phyloP scores from a whole-genome alignment of 2,797 vertebrate species.

The Pseudochirops corinnae region DNA sequence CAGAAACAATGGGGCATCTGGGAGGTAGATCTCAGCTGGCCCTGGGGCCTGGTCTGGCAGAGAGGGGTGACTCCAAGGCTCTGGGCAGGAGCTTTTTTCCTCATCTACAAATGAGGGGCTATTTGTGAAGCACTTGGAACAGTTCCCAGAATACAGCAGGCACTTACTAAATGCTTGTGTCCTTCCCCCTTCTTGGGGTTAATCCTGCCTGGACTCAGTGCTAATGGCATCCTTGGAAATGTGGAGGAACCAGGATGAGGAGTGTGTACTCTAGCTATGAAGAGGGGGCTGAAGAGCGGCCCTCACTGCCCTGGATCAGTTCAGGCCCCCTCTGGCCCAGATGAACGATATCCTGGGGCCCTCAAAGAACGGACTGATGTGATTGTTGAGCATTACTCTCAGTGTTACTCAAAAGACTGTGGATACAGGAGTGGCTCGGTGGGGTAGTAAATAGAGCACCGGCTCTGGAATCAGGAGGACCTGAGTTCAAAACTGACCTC shows the following conservation, averaged over 20 bases:
- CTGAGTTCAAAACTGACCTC: too few relatives aligned
- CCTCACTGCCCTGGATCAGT: neutral
- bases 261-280: neutral
- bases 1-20: accelerated
- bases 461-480: too few relatives aligned
- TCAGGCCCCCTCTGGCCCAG: neutral
- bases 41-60: neutral
- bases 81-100: neutral
- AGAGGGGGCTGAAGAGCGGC: neutral
- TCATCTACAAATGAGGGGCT: neutral
- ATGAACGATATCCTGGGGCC: neutral
- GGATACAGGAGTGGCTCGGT: neutral
- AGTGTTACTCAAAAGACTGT: neutral
- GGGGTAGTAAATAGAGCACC: too few relatives aligned
- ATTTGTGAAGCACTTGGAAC: neutral
- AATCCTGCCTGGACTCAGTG: neutral
- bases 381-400: neutral
- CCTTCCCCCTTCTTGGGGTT: neutral
- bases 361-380: neutral
- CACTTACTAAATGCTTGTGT: neutral
- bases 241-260: neutral
- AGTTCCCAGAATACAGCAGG: neutral
- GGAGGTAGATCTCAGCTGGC: neutral
- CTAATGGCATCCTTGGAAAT: neutral
- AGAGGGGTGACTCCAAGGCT: neutral